phyloP scores from a whole-genome alignment of 2,888 invertebrate species.

The Choristoneura rosaceana region DNA sequence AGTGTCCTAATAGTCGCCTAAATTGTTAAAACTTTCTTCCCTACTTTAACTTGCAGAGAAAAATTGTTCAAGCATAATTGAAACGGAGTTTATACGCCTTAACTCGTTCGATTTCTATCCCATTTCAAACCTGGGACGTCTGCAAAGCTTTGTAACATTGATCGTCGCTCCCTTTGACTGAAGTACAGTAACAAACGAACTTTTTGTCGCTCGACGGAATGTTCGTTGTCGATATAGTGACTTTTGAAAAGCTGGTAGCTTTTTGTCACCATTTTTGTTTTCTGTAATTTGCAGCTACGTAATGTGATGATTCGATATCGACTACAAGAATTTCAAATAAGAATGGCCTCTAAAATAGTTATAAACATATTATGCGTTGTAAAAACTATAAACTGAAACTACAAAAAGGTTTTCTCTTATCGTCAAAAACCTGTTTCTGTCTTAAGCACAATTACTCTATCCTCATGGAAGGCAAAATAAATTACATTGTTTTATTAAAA shows the following conservation, averaged over 20 bases:
- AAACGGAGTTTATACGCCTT: not conserved
- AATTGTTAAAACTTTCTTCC: too few relatives aligned
- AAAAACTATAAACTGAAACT: too few relatives aligned
- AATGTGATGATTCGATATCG: too few relatives aligned
- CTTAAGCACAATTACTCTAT: not conserved
- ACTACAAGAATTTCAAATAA: too few relatives aligned
- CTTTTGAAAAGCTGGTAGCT: not conserved
- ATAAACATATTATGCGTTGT: too few relatives aligned
- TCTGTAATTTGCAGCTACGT: not conserved
- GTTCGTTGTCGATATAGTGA: constrained; percentile 5
- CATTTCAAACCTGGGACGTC: not conserved
- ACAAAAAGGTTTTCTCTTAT: too few relatives aligned
- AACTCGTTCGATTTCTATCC: not conserved
- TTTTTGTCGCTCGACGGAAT: not conserved
- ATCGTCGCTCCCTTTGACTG: not conserved
- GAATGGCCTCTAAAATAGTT: too few relatives aligned
- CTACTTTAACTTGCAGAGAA: too few relatives aligned
- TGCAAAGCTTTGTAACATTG: not conserved
- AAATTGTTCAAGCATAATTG: not conserved
- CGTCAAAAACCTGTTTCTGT: too few relatives aligned
- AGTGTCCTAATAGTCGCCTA: not conserved
- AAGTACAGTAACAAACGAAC: constrained; percentile 12
- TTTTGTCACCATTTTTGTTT: not conserved
- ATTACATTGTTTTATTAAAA: not conserved
- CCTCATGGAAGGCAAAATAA: not conserved